Conservation (phyloP, 2,888 invertebrate genomes). For the Himalopsyche kuldschensis region DNA sequence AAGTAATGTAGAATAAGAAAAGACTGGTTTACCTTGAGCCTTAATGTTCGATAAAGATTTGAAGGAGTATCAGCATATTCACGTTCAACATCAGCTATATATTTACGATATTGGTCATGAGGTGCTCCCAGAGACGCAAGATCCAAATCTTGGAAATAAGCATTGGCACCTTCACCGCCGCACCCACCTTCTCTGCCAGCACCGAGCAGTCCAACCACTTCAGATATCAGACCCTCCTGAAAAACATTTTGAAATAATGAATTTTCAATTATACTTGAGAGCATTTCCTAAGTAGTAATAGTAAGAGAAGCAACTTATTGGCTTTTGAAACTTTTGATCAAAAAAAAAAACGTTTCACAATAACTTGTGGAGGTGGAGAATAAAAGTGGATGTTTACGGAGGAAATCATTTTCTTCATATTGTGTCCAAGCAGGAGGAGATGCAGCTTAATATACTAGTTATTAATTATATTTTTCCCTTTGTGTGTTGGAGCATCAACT, state of each 20-base stretch:
- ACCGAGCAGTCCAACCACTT: slow-evolving; percentile 33
- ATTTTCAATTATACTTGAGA: background rate
- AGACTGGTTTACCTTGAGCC: slow-evolving; percentile 27
- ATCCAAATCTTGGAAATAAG: slow-evolving; percentile 38
- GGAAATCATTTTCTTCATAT: no score
- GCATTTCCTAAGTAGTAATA: no score
- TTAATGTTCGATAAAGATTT: slow-evolving; percentile 33
- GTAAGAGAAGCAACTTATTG: no score
- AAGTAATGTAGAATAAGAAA: background rate
- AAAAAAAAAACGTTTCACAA: no score
- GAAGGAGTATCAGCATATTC: slow-evolving; percentile 33
- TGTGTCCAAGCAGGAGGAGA: no score
- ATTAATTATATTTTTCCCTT: no score
- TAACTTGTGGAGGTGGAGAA: no score
- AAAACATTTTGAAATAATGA: background rate
- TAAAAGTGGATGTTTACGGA: no score
- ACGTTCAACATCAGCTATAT: slow-evolving; percentile 29
- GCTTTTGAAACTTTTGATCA: no score
- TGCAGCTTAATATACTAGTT: no score
- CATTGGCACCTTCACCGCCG: slow-evolving; percentile 25
- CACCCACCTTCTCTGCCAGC: slow-evolving; percentile 29
- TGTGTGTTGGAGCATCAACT: no score
- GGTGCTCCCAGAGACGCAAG: slow-evolving; percentile 33
- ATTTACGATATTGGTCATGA: slow-evolving; percentile 25
- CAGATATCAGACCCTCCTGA: slow-evolving; percentile 34